Base-by-base conservation (phyloP, 1,140 invertebrate genomes). In the Limonius californicus region DNA sequence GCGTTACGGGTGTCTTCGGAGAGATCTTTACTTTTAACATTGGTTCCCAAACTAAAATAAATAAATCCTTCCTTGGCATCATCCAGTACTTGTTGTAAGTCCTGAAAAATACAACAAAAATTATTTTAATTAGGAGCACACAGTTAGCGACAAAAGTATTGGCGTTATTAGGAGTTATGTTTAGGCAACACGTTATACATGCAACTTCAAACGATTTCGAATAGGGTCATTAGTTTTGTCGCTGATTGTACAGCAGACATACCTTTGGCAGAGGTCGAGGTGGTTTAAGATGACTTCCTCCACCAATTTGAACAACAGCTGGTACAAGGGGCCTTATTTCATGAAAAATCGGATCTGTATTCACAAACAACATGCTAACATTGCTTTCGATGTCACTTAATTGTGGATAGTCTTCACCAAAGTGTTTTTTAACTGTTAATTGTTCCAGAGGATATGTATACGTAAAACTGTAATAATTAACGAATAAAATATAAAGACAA, bases 21-120 rank as follows among this genome's bases (percentile, higher is more conserved):
- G 19, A 84, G 76, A 0, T 80, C 79, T 57, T 79, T 77, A 23
- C 82, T 83, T 57, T 80, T 77, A 0, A 84, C 9, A 19, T 84
- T 84, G 0, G 69, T 62, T 65, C 83, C 83, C 32, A 84, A 66
- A 63, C 80, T 84, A 39, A 85, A 81, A 61, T 78, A 84, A 15
- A 85, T 78, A 20, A 78, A 82, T 1, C 83, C 84, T 59, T 82
- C 63, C 15, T 63, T 68, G 1, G 80, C 77, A 0, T 63, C 70
- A 53, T 80, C 78, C 20, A 81, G 54, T 30, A 77, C 78, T n/a
- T 66, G 61, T 65, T 78, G 67, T 50, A 80, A 62, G 21, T 79
- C 76, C 78, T 80, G n/a, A 23, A 61, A 61, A 35, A 35, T n/a
- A 11, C 9, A 54, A 12, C 9, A 27, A n/a, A 8, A 19, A 3